These are phyloP conservation scores for Diorhabda sublineata DNA, from an alignment of 1,140 invertebrate species.

Conservation along the genomic window DNA sequence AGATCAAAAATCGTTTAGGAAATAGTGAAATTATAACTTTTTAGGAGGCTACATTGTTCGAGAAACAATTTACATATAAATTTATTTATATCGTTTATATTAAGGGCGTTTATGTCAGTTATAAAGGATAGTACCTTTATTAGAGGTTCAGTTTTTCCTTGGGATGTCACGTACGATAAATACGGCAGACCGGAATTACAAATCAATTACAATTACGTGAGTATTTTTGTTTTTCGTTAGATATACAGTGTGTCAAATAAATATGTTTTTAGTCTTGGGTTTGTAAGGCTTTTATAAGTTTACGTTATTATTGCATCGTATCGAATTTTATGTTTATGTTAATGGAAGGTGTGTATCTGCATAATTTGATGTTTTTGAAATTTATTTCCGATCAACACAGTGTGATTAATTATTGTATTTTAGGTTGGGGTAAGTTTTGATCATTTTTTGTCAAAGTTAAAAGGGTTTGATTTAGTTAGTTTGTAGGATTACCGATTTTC, in stretches of 20 bases:
- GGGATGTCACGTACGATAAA: constrained; percentile 32
- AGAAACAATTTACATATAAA: constrained; percentile 67
- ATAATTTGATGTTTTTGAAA: constrained; percentile 72
- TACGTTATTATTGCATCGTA: constrained; percentile 69
- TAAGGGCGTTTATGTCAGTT: constrained; percentile 58
- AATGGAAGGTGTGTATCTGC: constrained; percentile 78
- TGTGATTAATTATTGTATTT: constrained; percentile 62
- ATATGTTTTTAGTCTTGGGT: constrained; percentile 62
- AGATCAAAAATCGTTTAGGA: too few relatives aligned
- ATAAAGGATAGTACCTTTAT: constrained; percentile 58
- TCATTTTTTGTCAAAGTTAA: background rate
- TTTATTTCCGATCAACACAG: constrained; percentile 66
- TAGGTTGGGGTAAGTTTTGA: constrained; percentile 68
- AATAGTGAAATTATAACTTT: constrained; percentile 2
- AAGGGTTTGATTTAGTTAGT: background rate
- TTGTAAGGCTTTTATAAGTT: constrained; percentile 64
- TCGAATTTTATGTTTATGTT: constrained; percentile 79
- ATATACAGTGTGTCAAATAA: constrained; percentile 33
- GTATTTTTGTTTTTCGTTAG: background rate
- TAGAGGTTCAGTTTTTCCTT: constrained; percentile 51
- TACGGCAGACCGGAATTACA: constrained; percentile 34
- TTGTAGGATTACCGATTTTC: constrained; percentile 52
- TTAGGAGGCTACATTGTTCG: constrained; percentile 61
- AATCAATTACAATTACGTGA: constrained; percentile 54
- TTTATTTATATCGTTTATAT: constrained; percentile 63